phyloP scores from a whole-genome alignment of 92 coral and sea anemone genomes.

The Phymanthus crucifer region DNA sequence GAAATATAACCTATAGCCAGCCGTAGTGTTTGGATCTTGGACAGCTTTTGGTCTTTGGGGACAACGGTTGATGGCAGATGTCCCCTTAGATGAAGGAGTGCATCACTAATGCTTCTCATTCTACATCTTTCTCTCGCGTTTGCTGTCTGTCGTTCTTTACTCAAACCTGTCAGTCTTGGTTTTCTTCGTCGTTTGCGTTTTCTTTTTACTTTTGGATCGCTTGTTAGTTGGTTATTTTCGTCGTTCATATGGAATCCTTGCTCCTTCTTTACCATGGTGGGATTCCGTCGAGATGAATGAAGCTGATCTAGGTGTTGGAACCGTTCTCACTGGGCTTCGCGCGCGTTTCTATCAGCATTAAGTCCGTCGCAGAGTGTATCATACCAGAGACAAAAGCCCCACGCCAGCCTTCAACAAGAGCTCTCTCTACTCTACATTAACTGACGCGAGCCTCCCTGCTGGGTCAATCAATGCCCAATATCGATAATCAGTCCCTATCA shows the following conservation, averaged over 20 bases:
- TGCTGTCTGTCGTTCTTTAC: constrained; percentile 94
- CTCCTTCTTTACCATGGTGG: not conserved
- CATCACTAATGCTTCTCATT: constrained; percentile 88
- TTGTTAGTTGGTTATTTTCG: not conserved
- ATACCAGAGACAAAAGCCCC: constrained; percentile 16
- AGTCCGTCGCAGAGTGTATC: not conserved
- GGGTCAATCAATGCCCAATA: constrained; percentile 16
- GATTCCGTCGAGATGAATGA: not conserved
- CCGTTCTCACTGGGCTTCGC: not conserved
- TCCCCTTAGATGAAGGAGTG: constrained; percentile 80
- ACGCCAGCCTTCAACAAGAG: constrained; percentile 8
- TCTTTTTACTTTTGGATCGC: constrained; percentile 14
- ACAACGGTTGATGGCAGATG: constrained; percentile 79
- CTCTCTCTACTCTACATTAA: not conserved
- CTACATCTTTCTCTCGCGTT: constrained; percentile 89
- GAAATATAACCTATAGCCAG: constrained; percentile 88
- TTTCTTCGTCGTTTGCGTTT: constrained; percentile 76
- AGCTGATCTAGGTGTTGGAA: not conserved
- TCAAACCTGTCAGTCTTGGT: constrained; percentile 87
- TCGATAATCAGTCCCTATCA: constrained; percentile 6
- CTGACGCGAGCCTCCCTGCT: constrained; percentile 11
- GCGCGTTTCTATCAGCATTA: not conserved
- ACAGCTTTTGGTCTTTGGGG: constrained; percentile 82
- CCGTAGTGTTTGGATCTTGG: constrained; percentile 93
- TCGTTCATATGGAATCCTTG: not conserved